These are phyloP conservation scores for Halictus rubicundus DNA, from an alignment of 1,140 invertebrate genomes.

Conservation along the genomic window DNA sequence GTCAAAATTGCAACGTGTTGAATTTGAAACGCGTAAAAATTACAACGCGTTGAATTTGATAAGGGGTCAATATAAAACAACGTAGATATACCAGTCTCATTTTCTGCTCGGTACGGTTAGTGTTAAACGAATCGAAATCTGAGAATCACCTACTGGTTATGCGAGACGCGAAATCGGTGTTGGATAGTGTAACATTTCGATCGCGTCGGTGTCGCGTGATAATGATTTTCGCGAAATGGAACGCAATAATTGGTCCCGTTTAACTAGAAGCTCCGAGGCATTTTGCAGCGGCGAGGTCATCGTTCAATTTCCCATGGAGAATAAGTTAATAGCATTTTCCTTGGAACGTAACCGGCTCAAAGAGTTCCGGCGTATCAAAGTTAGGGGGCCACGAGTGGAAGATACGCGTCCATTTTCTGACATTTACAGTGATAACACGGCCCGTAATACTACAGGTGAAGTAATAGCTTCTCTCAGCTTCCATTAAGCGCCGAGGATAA, in stretches of 20 bases:
- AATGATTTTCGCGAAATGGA: neutral
- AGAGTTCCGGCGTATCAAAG: neutral
- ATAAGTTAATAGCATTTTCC: neutral
- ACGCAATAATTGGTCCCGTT: neutral
- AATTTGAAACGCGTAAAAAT: no score
- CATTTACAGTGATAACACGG: constrained; percentile 37
- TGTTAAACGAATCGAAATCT: no score
- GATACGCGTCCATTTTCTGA: constrained; percentile 24
- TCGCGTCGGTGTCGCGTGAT: neutral
- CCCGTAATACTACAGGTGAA: constrained; percentile 1
- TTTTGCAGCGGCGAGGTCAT: neutral
- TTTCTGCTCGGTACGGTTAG: no score
- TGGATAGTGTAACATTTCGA: no score
- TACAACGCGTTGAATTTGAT: no score
- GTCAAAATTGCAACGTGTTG: no score
- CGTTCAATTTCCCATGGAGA: neutral
- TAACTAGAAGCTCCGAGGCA: neutral
- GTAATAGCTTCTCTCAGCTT: constrained; percentile 39
- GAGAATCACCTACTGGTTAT: no score
- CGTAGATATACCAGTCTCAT: no score
- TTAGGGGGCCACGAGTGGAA: neutral
- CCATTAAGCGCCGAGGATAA: constrained; percentile 31
- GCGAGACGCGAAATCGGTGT: no score
- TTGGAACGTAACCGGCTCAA: neutral
- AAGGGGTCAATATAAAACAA: no score